Percentiles rank a stretch among this genome's conserved stretches.
Conservation (phyloP, 1,140 invertebrate species). For the Drosophila tani region DNA sequence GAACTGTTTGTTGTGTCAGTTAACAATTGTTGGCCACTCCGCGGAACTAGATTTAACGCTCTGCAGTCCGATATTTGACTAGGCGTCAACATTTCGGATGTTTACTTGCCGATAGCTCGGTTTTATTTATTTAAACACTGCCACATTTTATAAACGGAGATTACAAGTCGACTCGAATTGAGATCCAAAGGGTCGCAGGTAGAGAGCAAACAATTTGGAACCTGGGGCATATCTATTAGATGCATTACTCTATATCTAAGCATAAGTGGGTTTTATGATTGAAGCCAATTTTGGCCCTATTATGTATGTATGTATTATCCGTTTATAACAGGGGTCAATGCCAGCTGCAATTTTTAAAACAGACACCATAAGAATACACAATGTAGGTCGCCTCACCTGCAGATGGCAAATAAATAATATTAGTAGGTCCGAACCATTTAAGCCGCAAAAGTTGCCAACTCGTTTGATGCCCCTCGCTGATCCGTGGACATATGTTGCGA, state of each 20-base stretch:
- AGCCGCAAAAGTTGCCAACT: slow-evolving; percentile 38
- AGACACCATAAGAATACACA: slow-evolving; percentile 8
- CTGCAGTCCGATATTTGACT: slow-evolving; percentile 21
- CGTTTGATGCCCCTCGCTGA: slow-evolving; percentile 18
- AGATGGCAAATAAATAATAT: slow-evolving; percentile 42
- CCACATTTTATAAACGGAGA: not conserved
- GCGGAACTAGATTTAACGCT: slow-evolving; percentile 36
- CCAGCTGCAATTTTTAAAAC: slow-evolving; percentile 1
- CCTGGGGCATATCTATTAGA: too few relatives aligned
- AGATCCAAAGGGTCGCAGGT: not conserved
- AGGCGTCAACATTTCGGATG: slow-evolving; percentile 44
- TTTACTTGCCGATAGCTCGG: slow-evolving; percentile 16
- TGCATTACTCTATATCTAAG: too few relatives aligned
- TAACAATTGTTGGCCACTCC: slow-evolving; percentile 46
- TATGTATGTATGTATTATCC: slow-evolving; percentile 20
- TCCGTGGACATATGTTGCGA: slow-evolving; percentile 60
- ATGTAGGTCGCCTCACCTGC: slow-evolving; percentile 21
- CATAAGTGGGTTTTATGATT: not conserved
- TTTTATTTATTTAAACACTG: slow-evolving; percentile 3
- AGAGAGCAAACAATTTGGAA: not conserved
- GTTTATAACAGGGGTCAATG: slow-evolving; percentile 3
- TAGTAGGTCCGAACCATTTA: slow-evolving; percentile 57
- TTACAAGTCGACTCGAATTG: too few relatives aligned
- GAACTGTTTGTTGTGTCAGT: slow-evolving; percentile 52
- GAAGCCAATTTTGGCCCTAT: not conserved